These are phyloP conservation scores for Nilaparvata lugens DNA, from an alignment of 1,140 invertebrate species.

Conservation along the genomic window DNA sequence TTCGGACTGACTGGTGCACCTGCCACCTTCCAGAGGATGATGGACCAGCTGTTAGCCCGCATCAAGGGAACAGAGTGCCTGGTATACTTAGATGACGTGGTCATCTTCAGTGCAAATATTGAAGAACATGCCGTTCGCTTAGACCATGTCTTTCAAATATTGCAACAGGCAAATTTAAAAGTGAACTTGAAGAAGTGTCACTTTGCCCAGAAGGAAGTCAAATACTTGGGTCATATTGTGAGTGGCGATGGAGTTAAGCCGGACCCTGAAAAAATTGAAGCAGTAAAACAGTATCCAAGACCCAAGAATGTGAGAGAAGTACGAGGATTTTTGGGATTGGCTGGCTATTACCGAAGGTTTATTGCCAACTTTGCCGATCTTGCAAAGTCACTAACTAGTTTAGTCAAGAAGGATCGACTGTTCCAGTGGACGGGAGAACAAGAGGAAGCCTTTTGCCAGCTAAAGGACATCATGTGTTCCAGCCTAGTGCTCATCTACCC, in stretches of 20 bases:
- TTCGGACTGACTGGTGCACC: slow-evolving; percentile 25
- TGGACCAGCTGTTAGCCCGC: slow-evolving; percentile 25
- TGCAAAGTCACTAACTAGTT: slow-evolving; percentile 25
- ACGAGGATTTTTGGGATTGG: slow-evolving; percentile 37
- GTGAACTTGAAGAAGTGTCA: slow-evolving; percentile 20
- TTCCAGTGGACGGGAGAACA: slow-evolving; percentile 5
- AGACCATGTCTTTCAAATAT: too few species aligned
- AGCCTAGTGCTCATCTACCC: neutral
- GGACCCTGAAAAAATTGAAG: slow-evolving; percentile 32
- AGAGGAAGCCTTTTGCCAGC: slow-evolving; percentile 1
- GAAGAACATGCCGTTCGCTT: too few species aligned
- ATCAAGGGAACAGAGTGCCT: slow-evolving; percentile 14
- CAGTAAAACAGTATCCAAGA: slow-evolving; percentile 29
- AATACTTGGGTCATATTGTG: slow-evolving; percentile 35
- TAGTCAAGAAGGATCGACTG: too few species aligned
- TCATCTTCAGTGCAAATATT: slow-evolving; percentile 25
- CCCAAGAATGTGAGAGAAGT: slow-evolving; percentile 33
- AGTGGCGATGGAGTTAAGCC: slow-evolving; percentile 27
- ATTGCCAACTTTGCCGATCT: slow-evolving; percentile 29
- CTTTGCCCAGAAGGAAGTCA: slow-evolving; percentile 21
- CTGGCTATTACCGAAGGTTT: slow-evolving; percentile 35
- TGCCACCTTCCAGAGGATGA: slow-evolving; percentile 11
- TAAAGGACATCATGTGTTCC: neutral
- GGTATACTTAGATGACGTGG: slow-evolving; percentile 34
- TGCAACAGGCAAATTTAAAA: neutral